Evolutionary conservation across 2,113 vertebrate species (phyloP).

Genomic region (Mirounga angustirostris): DNA sequence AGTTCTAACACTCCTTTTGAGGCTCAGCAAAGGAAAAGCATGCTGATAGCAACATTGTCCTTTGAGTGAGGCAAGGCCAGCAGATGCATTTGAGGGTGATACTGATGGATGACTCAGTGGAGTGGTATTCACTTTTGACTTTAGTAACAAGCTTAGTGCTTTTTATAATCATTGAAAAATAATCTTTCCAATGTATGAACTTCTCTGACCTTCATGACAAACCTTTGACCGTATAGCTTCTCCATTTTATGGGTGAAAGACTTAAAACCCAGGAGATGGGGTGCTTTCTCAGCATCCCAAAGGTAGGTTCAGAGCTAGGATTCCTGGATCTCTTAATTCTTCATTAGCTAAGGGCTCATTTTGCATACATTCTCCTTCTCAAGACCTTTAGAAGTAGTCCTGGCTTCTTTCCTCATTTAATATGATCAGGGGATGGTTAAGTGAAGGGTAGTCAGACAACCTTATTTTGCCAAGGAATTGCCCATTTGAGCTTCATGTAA

Average conservation of each 20-base stretch:
- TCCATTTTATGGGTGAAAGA: neutral
- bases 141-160: neutral
- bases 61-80: neutral
- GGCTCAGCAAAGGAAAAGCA: neutral
- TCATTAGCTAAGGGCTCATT: neutral
- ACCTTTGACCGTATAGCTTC: neutral
- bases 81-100: neutral
- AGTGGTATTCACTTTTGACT: neutral
- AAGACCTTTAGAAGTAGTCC: neutral
- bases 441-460: neutral
- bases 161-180: neutral
- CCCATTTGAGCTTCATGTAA: neutral
- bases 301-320: neutral
- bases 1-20: neutral
- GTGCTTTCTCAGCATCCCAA: neutral
- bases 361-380: neutral
- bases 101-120: neutral
- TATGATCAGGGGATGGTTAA: neutral
- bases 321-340: neutral
- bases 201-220: constrained; percentile 12
- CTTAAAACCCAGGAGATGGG: neutral
- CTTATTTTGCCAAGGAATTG: neutral
- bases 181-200: neutral
- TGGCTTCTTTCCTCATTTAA: neutral
- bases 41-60: neutral